Evolutionary conservation across 2,113 vertebrate species (phyloP), one percentile per base, ranked within the genome.

Genomic region (Pseudorhombus dupliciocellatus): DNA sequence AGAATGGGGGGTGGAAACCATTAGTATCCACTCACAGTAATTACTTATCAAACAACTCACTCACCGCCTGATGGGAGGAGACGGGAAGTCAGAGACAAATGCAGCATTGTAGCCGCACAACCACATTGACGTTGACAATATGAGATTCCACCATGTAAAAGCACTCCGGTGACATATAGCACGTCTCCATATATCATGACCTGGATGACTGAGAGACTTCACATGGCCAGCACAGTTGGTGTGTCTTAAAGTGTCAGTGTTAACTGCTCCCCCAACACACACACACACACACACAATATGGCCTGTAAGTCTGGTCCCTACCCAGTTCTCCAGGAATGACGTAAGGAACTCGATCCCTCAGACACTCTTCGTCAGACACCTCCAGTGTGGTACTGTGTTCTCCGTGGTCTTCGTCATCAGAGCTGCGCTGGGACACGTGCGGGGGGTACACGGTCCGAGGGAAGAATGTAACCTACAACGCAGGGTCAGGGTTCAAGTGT

Each of bases 311-410:
- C 12, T 51, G 44, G 18, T 20, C 31, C 87, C 73, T 71, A 92
- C 98, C 96, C 92, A 96, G 91, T 46, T 98, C 98, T 84, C 92
- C 95, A 3, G 93, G 85, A 64, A 94, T 91, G 68, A 95, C 88
- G 42, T 95, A 96, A 20, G 95, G 83, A 22, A 91, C 90, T 0
- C 94, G 93, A 22, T 97, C 96, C 77, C 94, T 93, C 70, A 93
- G 92, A 34, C 96, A 95, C 75, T 99, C 97, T 50, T 98, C 98
- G 21, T 99, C 98, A 12, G 98, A 99, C 28, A 99, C 97, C 79
- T 99, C 97, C 82, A 99, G 59, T 0, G 96, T 96, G 0, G 97
- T 96, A 55, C 96, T 98, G 65, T 94, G 94, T 71, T 93, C 93
- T 73, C 95, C 95, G 0, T 95, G 94, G 54, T 98, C 97, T 58